A percentile compares a stretch with the other conserved stretches of the same genome.
Conservation (phyloP, 2,113 vertebrate species). For the Mionectes macconnelli region DNA sequence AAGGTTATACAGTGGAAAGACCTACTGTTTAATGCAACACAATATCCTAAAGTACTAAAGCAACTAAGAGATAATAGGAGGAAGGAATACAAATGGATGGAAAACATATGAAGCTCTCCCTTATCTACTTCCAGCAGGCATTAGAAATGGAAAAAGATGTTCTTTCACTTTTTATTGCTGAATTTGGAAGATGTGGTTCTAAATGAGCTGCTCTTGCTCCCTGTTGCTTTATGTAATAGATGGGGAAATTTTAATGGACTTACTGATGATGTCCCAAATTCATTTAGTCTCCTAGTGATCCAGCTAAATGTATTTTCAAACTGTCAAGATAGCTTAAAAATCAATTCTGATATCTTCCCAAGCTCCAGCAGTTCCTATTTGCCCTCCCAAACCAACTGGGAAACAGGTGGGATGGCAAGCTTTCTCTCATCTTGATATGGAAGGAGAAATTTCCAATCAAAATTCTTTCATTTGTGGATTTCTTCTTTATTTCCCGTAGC, state of each 20-base stretch:
- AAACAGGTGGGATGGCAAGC: background rate
- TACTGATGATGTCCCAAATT: background rate
- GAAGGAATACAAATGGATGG: background rate
- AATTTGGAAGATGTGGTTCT: background rate
- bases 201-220: background rate
- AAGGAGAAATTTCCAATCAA: background rate
- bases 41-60: background rate
- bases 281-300: background rate
- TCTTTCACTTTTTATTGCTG: conserved; percentile 9
- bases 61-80: background rate
- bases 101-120: background rate
- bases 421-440: background rate
- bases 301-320: conserved; percentile 16
- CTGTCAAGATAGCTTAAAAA: background rate
- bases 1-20: background rate
- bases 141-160: background rate
- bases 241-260: background rate
- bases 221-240: conserved; percentile 8
- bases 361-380: background rate
- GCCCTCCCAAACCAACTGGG: background rate
- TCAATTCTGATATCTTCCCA: background rate
- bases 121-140: background rate
- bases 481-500: background rate
- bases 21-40: background rate
- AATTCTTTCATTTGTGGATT: background rate